These are phyloP conservation scores for Ypsolopha scabrella DNA, from an alignment of 2,888 invertebrate genomes.

Conservation along the genomic window DNA sequence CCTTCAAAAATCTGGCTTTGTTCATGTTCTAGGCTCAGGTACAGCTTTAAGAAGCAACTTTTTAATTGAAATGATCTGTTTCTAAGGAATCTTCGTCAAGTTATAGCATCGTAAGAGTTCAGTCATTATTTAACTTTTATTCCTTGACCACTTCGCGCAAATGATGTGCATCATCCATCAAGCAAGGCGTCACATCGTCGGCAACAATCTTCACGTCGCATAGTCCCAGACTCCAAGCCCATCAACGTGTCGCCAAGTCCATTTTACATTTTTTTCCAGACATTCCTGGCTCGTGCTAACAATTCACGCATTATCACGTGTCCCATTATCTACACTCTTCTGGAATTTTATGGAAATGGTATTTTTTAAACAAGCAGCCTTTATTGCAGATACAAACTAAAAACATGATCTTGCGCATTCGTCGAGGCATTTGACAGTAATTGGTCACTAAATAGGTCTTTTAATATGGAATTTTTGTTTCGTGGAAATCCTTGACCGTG, in stretches of 20 bases:
- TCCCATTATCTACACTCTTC: conserved; percentile 1
- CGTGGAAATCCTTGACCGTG: not conserved
- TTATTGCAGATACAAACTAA: no score
- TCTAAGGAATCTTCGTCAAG: no score
- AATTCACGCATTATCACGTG: conserved; percentile 25
- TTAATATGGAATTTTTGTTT: not conserved
- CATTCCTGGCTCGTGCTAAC: conserved; percentile 40
- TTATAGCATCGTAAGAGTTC: not conserved
- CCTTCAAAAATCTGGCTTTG: no score
- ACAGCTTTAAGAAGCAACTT: no score
- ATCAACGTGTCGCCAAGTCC: not conserved
- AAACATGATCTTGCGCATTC: no score
- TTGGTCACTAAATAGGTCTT: no score
- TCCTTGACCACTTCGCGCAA: not conserved
- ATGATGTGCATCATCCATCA: conserved; percentile 1
- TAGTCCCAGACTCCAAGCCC: not conserved
- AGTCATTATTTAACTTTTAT: not conserved
- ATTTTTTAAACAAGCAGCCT: not conserved
- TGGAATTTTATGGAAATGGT: conserved; percentile 11
- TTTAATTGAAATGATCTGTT: no score
- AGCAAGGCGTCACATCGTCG: not conserved
- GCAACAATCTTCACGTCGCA: not conserved
- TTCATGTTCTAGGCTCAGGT: no score
- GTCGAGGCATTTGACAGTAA: no score
- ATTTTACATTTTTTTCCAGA: conserved; percentile 4